phyloP scores from a whole-genome alignment of 2,113 vertebrate genomes.

The Pituophis catenifer region DNA sequence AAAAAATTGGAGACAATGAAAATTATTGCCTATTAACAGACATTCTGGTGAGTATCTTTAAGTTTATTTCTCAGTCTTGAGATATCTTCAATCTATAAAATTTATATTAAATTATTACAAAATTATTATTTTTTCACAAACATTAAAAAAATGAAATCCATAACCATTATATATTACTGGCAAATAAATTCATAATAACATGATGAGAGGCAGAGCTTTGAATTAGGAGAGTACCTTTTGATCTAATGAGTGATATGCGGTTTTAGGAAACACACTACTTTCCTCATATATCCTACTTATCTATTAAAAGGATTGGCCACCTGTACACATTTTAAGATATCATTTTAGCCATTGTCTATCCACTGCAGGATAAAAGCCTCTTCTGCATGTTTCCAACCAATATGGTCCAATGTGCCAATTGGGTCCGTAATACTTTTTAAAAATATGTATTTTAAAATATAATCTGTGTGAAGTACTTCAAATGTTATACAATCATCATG shows the following conservation, averaged over 20 bases:
- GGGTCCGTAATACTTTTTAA: no score
- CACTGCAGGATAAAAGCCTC: no score
- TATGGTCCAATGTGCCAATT: no score
- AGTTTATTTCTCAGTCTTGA: background rate
- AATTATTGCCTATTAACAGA: slow-evolving; percentile 94
- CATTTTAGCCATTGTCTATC: no score
- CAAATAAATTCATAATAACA: background rate
- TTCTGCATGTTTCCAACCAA: no score
- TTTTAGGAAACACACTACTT: background rate
- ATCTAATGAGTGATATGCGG: background rate
- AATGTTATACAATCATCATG: background rate
- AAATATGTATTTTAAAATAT: no score
- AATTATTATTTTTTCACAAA: background rate
- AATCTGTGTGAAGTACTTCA: background rate
- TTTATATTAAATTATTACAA: background rate
- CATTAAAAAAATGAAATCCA: background rate
- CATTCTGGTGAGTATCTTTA: slow-evolving; percentile 82
- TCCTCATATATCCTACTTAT: background rate
- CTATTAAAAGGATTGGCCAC: background rate
- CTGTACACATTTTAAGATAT: background rate
- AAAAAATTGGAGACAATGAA: slow-evolving; percentile 79
- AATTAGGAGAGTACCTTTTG: background rate
- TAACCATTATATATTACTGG: background rate
- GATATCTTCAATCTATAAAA: background rate
- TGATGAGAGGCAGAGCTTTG: background rate